Evolutionary conservation across 2,113 vertebrate species (phyloP), one percentile per base, ranked within the genome.

Genomic region (Dascyllus trimaculatus): DNA sequence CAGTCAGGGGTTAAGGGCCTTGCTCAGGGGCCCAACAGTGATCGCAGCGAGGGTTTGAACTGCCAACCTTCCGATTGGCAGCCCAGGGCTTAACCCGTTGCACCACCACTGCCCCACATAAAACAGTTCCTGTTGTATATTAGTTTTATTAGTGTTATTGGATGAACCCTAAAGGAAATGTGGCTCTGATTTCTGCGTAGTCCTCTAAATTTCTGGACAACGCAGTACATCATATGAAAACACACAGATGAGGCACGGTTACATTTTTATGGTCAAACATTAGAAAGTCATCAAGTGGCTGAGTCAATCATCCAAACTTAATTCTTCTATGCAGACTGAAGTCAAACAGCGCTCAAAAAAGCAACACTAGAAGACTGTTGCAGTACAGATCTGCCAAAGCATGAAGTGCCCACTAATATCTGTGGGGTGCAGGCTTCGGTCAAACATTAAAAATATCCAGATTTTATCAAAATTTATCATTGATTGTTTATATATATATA

Each of bases 271-370:
- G 17, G 18, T 21, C 25, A 54, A 48, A 57, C 38, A 25, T 10
- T 52, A 22, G n/a, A 3, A 35, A 9, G 5, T 25, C 24, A 15
- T 43, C 65, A 4, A 65, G 5, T 2, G 1, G 14, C 29, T 6
- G 11, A 49, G 24, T 56, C 46, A 52, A 4, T 69, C 65, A 43
- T 51, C 22, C n/a, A 58, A 69, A 29, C 45, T 25, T 3, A 15
- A 68, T 80, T 52, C 13, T 18, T 48, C 13, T 62, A 26, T 35
- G 51, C 49, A 62, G 14, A 70, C 22, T 32, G 22, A 62, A 51
- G 51, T 19, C 0, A 54, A 40, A 61, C 29, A 29, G 25, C 17
- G 1, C 19, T 49, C 38, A 1, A 57, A 38, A 78, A 22, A 70
- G 45, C 49, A 35, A 29, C 1, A 18, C 48, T 25, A 51, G 57